Evolutionary conservation across 2,888 invertebrate species (phyloP).

Genomic region (Tyria jacobaeae): DNA sequence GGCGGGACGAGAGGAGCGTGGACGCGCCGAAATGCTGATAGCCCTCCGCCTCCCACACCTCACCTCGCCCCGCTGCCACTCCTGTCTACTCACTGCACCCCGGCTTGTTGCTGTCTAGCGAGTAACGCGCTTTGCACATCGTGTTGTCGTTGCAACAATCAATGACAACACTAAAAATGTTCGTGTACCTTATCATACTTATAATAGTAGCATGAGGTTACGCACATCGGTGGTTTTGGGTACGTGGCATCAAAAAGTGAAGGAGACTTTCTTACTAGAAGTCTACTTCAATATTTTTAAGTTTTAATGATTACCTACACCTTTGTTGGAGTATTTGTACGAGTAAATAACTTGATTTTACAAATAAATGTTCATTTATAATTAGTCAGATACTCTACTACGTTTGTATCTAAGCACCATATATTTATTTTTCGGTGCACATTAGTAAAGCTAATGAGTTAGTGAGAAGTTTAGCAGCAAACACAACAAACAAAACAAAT

Average conservation of each 20-base stretch:
- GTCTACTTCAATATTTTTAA: neutral
- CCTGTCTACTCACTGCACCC: slow-evolving; percentile 61
- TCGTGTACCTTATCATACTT: neutral
- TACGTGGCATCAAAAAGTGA: neutral
- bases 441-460: neutral
- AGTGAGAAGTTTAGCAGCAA: neutral
- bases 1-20: slow-evolving; percentile 60
- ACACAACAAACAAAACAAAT: neutral
- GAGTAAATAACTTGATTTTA: neutral
- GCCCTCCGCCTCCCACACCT: slow-evolving; percentile 63
- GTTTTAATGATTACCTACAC: no score
- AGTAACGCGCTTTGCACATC: slow-evolving; percentile 41
- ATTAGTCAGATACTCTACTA: no score
- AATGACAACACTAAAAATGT: neutral
- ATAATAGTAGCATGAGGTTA: neutral
- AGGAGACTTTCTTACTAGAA: neutral
- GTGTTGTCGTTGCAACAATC: slow-evolving; percentile 32
- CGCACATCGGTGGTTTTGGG: neutral
- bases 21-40: slow-evolving; percentile 86
- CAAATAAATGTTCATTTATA: neutral
- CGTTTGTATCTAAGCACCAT: neutral
- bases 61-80: slow-evolving; percentile 49
- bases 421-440: neutral
- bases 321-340: no score
- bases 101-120: slow-evolving; percentile 49